phyloP scores from a whole-genome alignment of 2,888 invertebrate species.

The Drosophila picticornis region DNA sequence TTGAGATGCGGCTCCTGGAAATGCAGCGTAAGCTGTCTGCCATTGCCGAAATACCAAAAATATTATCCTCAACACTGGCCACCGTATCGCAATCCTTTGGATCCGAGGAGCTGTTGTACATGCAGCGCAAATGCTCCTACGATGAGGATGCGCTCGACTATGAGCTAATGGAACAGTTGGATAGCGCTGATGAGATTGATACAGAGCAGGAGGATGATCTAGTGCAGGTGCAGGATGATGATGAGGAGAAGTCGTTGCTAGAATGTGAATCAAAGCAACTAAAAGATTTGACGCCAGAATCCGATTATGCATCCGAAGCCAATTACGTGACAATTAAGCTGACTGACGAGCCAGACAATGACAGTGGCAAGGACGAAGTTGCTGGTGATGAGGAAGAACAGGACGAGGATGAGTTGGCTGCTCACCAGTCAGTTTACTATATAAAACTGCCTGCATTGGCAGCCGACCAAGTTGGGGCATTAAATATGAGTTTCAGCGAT shows the following conservation, averaged over 20 bases:
- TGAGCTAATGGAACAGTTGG: slow-evolving; percentile 70
- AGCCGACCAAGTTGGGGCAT: slow-evolving; percentile 12
- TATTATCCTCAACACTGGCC: slow-evolving; percentile 84
- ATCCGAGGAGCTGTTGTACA: slow-evolving; percentile 46
- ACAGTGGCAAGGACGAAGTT: slow-evolving; percentile 31
- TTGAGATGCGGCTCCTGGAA: slow-evolving; percentile 83
- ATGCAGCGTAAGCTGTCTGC: slow-evolving; percentile 85
- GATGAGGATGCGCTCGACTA: slow-evolving; percentile 81
- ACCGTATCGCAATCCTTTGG: slow-evolving; percentile 84
- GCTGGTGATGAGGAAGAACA: slow-evolving; percentile 32
- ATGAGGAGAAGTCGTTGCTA: slow-evolving; percentile 26
- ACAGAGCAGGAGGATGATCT: slow-evolving; percentile 31
- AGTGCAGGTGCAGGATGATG: slow-evolving; percentile 43
- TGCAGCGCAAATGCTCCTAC: slow-evolving; percentile 77
- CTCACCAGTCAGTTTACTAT: slow-evolving; percentile 52
- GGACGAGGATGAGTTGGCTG: slow-evolving; percentile 22
- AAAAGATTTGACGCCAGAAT: slow-evolving; percentile 83
- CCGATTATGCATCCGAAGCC: slow-evolving; percentile 84
- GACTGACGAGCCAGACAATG: slow-evolving; percentile 53
- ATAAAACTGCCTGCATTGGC: slow-evolving; percentile 58
- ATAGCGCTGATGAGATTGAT: slow-evolving; percentile 31
- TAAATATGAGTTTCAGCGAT: slow-evolving; percentile 29
- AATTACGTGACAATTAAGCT: slow-evolving; percentile 71
- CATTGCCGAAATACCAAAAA: slow-evolving; percentile 85
- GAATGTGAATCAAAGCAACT: slow-evolving; percentile 52